Percentiles rank a stretch among this genome's conserved stretches.
Evolutionary conservation across 1,140 invertebrate species (phyloP).

Genomic region (Nephotettix cincticeps): DNA sequence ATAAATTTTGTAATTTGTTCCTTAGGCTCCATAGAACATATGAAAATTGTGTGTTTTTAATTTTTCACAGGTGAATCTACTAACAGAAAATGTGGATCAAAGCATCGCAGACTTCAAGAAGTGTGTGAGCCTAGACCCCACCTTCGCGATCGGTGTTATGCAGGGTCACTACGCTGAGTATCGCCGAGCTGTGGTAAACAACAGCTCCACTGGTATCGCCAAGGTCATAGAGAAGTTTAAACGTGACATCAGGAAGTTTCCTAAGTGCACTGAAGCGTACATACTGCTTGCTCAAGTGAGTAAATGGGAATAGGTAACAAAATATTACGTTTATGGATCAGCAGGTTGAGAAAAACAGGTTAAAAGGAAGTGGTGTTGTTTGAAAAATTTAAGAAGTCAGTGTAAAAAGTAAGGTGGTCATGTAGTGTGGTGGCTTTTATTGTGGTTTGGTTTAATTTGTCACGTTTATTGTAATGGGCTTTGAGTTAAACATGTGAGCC

Average conservation of each 20-base stretch:
- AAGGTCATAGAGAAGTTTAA: constrained; percentile 69
- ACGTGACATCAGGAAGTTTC: constrained; percentile 73
- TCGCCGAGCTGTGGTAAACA: constrained; percentile 57
- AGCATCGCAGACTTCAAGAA: constrained; percentile 81
- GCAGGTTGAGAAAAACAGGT: no score
- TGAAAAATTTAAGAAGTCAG: no score
- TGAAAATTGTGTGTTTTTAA: not conserved
- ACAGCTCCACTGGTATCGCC: constrained; percentile 49
- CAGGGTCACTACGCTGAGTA: constrained; percentile 88
- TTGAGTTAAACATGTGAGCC: no score
- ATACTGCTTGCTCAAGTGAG: constrained; percentile 77
- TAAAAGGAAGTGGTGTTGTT: no score
- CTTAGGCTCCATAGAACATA: no score
- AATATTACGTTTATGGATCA: no score
- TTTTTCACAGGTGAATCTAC: constrained; percentile 69
- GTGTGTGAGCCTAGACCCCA: constrained; percentile 76
- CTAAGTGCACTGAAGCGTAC: constrained; percentile 80
- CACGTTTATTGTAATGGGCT: no score
- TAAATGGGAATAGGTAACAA: no score
- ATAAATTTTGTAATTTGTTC: no score
- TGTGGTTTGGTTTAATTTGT: no score
- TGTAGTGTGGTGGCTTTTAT: no score
- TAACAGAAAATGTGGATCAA: constrained; percentile 76
- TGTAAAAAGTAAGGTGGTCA: no score
- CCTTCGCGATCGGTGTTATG: constrained; percentile 79